Conservation (phyloP, 2,113 vertebrate genomes). For the Piaya cayana region DNA sequence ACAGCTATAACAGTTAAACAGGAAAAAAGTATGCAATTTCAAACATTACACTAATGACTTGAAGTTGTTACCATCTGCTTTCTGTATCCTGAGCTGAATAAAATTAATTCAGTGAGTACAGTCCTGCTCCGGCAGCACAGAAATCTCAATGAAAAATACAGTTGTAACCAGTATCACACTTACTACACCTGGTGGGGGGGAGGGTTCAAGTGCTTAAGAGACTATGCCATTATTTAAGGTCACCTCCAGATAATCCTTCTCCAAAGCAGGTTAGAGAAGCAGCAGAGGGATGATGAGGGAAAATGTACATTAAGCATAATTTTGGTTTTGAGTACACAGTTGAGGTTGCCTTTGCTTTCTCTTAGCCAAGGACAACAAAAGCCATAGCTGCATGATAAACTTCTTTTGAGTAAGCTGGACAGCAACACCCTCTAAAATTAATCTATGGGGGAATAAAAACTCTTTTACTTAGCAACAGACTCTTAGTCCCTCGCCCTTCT, state of each 20-base stretch:
- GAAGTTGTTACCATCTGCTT: background rate
- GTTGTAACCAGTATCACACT: background rate
- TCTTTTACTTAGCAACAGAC: conserved; percentile 41
- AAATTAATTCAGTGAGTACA: background rate
- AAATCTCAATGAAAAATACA: background rate
- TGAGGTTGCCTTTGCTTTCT: conserved; percentile 29
- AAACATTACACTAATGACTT: background rate
- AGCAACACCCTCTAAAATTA: conserved; percentile 60
- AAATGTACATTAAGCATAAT: background rate
- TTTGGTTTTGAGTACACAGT: background rate
- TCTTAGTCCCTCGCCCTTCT: conserved; percentile 19
- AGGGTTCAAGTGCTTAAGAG: background rate
- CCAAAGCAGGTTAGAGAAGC: background rate
- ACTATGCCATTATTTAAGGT: background rate
- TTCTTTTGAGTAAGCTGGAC: conserved; percentile 17
- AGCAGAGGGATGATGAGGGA: background rate
- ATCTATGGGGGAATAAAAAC: conserved; percentile 23
- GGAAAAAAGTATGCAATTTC: background rate
- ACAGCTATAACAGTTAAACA: background rate
- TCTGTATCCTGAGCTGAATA: background rate
- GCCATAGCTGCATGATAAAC: conserved; percentile 25
- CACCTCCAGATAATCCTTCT: background rate
- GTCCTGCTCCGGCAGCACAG: background rate
- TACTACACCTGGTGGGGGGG: background rate
- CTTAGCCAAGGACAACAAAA: conserved; percentile 62